A percentile compares a stretch with the other conserved stretches of the same genome.
These are phyloP conservation scores for Drusus annulatus DNA, from an alignment of 1,140 invertebrate genomes.

Conservation along the genomic window DNA sequence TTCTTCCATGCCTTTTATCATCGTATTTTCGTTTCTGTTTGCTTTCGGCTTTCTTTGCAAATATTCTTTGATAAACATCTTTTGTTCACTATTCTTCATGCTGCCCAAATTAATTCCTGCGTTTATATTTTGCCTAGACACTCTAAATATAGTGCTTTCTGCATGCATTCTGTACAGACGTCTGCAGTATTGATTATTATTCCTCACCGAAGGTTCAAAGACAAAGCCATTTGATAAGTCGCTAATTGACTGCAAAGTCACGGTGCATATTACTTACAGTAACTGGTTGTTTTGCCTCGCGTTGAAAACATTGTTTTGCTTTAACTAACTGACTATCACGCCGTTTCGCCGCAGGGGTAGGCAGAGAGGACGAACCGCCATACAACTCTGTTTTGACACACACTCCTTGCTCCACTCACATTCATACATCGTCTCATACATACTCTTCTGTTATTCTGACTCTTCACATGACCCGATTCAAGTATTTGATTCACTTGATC, in stretches of 20 bases:
- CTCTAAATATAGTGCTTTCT: neutral
- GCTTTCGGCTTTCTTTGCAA: neutral
- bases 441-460: too few species aligned
- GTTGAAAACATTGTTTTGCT: too few species aligned
- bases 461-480: too few species aligned
- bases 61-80: neutral
- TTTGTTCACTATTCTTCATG: neutral
- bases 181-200: neutral
- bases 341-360: too few species aligned
- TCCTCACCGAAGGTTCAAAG: neutral
- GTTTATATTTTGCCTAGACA: neutral
- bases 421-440: too few species aligned
- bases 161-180: neutral
- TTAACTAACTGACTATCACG: too few species aligned
- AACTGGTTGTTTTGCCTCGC: too few species aligned
- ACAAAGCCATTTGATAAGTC: neutral
- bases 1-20: neutral
- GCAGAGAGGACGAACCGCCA: too few species aligned
- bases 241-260: neutral
- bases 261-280: neutral
- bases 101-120: neutral
- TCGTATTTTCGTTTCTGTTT: constrained; percentile 8
- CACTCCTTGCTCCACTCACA: too few species aligned
- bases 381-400: too few species aligned
- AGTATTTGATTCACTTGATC: too few species aligned